Evolutionary conservation across 2,888 invertebrate genomes (phyloP).

Genomic region (Temnothorax ravouxi): DNA sequence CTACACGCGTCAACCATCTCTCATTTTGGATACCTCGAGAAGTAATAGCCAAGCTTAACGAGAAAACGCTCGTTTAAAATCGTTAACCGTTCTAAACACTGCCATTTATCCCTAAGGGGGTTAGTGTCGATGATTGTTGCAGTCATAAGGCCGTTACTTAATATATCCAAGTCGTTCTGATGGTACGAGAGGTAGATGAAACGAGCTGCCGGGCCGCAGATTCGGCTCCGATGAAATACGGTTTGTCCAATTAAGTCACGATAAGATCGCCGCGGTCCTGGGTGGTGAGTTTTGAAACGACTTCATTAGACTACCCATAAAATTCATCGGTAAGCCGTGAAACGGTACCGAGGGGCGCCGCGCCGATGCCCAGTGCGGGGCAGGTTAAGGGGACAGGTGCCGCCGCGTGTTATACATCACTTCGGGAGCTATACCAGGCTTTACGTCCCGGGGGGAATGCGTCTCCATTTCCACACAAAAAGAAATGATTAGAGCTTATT

Average conservation of each 20-base stretch:
- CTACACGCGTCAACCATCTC: neutral
- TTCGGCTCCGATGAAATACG: constrained; percentile 79
- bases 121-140: neutral
- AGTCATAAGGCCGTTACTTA: constrained; percentile 6
- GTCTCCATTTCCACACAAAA: constrained; percentile 74
- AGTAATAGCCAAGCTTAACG: neutral
- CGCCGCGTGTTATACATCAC: constrained; percentile 78
- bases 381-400: constrained; percentile 82
- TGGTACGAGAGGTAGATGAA: constrained; percentile 21
- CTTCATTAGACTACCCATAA: constrained; percentile 85
- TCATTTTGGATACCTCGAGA: neutral
- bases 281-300: constrained; percentile 79
- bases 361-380: constrained; percentile 59
- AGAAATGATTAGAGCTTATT: constrained; percentile 75
- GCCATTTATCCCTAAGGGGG: neutral
- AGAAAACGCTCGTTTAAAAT: neutral
- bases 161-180: neutral
- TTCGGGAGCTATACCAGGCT: constrained; percentile 63
- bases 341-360: constrained; percentile 68
- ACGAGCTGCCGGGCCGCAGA: constrained; percentile 60
- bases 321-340: constrained; percentile 82
- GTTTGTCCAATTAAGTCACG: constrained; percentile 83
- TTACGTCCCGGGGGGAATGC: constrained; percentile 53
- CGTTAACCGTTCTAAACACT: neutral
- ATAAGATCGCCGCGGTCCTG: constrained; percentile 82